Conservation (phyloP, 2,888 invertebrate species). For the Trisateles emortualis region DNA sequence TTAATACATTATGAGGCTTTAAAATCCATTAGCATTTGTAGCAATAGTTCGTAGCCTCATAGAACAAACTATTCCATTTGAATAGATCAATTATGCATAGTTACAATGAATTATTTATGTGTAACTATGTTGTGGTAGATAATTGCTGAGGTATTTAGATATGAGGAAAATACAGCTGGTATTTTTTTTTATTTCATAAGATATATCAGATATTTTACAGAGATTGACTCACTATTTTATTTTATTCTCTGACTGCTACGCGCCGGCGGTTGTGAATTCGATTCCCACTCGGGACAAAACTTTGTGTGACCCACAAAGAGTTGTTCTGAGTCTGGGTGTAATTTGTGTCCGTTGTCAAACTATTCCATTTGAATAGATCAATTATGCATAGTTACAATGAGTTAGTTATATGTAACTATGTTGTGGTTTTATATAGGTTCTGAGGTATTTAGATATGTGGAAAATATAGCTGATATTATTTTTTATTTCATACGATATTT, state of each 20-base stretch:
- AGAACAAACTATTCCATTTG: slow-evolving; percentile 21
- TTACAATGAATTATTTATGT: slow-evolving; percentile 27
- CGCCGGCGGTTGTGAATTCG: too few species aligned
- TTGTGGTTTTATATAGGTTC: slow-evolving; percentile 20
- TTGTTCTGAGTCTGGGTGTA: too few species aligned
- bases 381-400: slow-evolving; percentile 27
- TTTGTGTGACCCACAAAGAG: too few species aligned
- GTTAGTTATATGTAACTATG: slow-evolving; percentile 24
- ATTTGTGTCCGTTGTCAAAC: too few species aligned
- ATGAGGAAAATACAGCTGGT: background rate
- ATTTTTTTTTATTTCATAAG: too few species aligned
- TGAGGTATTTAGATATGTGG: background rate
- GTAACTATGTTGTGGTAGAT: slow-evolving; percentile 20
- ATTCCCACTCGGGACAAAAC: too few species aligned
- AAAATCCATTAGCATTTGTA: slow-evolving; percentile 35
- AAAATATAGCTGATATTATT: too few species aligned
- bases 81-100: slow-evolving; percentile 34
- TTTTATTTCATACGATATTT: too few species aligned
- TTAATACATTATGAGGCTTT: slow-evolving; percentile 32
- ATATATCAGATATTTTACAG: too few species aligned
- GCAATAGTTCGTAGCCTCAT: slow-evolving; percentile 1
- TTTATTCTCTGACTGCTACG: too few species aligned
- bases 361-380: slow-evolving; percentile 30
- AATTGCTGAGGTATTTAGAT: background rate
- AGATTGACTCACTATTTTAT: too few species aligned